Conservation (phyloP, 2,888 invertebrate genomes). For the Actias luna region DNA sequence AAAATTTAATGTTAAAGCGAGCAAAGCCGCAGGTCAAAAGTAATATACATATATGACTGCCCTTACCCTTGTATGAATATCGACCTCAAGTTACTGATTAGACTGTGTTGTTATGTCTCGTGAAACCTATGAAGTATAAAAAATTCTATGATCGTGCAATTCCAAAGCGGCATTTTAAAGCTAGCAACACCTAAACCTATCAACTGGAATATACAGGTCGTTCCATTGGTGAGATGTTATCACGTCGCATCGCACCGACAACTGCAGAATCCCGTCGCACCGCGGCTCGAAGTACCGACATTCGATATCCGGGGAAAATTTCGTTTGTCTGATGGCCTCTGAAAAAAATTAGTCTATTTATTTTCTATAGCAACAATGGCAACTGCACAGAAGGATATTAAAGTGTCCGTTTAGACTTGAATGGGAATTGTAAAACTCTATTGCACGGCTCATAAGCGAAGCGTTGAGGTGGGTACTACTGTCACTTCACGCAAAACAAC, state of each 20-base stretch:
- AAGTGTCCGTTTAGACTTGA: no score
- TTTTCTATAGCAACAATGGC: neutral
- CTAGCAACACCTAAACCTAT: neutral
- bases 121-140: no score
- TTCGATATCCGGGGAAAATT: neutral
- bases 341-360: neutral
- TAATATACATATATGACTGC: no score
- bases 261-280: neutral
- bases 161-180: slow-evolving; percentile 1
- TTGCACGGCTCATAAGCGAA: no score
- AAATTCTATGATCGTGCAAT: neutral
- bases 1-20: no score
- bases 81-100: no score
- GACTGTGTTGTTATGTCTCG: no score
- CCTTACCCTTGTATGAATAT: no score
- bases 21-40: no score
- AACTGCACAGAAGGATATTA: neutral
- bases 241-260: neutral
- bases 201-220: neutral
- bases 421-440: no score
- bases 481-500: no score
- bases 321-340: neutral
- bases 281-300: neutral
- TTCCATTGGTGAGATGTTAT: neutral
- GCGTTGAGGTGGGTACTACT: no score